phyloP scores from a whole-genome alignment of 2,888 invertebrate genomes.

The Harpalus rufipes region DNA sequence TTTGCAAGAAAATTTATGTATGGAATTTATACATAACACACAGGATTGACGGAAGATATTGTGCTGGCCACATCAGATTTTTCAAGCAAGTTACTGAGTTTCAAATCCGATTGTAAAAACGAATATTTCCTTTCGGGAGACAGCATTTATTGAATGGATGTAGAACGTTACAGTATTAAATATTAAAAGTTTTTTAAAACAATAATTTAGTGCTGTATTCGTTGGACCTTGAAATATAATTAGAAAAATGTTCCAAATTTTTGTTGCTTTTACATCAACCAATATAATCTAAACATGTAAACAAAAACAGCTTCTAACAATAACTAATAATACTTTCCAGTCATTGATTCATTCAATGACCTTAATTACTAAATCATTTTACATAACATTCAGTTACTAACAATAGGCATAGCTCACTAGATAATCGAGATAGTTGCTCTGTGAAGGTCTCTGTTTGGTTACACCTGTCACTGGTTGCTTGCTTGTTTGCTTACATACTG shows the following conservation, averaged over 20 bases:
- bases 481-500: too few relatives aligned
- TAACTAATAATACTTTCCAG: background rate
- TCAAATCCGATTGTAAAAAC: too few relatives aligned
- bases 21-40: too few relatives aligned
- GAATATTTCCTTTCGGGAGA: too few relatives aligned
- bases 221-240: background rate
- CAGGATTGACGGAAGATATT: too few relatives aligned
- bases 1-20: too few relatives aligned
- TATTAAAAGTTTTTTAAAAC: too few relatives aligned
- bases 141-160: too few relatives aligned
- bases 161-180: too few relatives aligned
- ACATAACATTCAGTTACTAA: conserved; percentile 24
- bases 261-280: background rate
- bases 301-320: background rate
- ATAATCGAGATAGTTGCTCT: background rate
- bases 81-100: too few relatives aligned
- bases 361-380: conserved; percentile 42
- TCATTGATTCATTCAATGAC: conserved; percentile 35
- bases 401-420: conserved; percentile 1
- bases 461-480: conserved; percentile 24
- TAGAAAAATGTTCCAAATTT: background rate
- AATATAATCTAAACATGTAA: conserved; percentile 4
- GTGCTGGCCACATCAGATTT: too few relatives aligned
- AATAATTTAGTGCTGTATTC: too few relatives aligned
- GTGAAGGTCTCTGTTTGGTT: conserved; percentile 12